Evolutionary conservation across 2,113 vertebrate species (phyloP).

Genomic region (Pteruthius melanotis): DNA sequence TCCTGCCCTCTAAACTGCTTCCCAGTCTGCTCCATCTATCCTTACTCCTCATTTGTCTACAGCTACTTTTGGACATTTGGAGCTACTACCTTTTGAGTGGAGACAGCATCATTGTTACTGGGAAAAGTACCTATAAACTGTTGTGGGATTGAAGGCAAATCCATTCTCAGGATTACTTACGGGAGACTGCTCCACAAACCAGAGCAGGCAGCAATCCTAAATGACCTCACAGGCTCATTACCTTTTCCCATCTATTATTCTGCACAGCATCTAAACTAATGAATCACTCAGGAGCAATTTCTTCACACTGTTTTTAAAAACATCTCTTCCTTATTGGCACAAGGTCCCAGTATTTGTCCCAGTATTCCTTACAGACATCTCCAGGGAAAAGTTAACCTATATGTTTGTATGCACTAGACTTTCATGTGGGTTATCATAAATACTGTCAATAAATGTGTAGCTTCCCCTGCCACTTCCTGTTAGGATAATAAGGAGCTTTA

Average conservation of each 20-base stretch:
- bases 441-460: neutral
- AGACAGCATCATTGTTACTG: neutral
- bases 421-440: conserved; percentile 21
- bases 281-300: neutral
- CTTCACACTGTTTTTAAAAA: neutral
- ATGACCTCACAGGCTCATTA: neutral
- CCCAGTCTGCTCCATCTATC: neutral
- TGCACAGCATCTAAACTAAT: neutral
- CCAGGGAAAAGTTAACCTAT: neutral
- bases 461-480: neutral
- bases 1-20: neutral
- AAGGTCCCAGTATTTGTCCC: neutral
- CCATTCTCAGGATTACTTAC: neutral
- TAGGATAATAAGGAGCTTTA: neutral
- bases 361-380: neutral
- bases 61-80: neutral
- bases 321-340: neutral
- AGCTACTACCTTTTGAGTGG: neutral
- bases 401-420: neutral
- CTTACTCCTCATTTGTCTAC: neutral
- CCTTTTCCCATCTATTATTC: neutral
- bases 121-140: neutral
- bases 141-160: neutral
- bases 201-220: neutral
- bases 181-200: neutral